phyloP scores from a whole-genome alignment of 1,140 invertebrate species.

The Stenopsyche tienmushanensis region DNA sequence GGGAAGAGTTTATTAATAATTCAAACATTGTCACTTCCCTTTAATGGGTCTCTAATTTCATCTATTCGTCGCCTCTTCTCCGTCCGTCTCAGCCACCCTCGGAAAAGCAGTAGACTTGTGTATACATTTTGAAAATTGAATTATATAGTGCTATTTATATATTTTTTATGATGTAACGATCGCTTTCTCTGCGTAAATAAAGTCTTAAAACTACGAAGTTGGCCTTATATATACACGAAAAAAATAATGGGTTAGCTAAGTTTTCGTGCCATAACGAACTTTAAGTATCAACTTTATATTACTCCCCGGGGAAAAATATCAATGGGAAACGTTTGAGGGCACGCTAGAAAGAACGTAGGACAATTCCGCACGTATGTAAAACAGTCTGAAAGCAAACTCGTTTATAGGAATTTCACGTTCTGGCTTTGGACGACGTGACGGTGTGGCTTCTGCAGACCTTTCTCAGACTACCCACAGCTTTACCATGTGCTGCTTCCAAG shows the following conservation, averaged over 20 bases:
- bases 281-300: slow-evolving; percentile 2
- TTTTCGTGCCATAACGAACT: neutral
- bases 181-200: too few species aligned
- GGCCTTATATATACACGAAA: too few species aligned
- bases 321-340: slow-evolving; percentile 2
- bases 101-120: too few species aligned
- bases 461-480: neutral
- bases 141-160: too few species aligned
- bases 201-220: too few species aligned
- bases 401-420: slow-evolving; percentile 11
- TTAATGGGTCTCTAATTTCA: slow-evolving; percentile 28
- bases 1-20: slow-evolving; percentile 28
- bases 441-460: neutral
- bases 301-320: slow-evolving; percentile 1
- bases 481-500: neutral
- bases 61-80: neutral
- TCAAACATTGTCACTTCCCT: slow-evolving; percentile 28
- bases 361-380: slow-evolving; percentile 6
- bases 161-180: too few species aligned
- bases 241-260: neutral
- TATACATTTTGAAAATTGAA: too few species aligned
- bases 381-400: slow-evolving; percentile 12
- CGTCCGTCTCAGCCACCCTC: too few species aligned
- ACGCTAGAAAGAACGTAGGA: neutral
- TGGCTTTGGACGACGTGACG: neutral